Conservation (phyloP, 2,888 invertebrate species). For the Diarsia brunnea region DNA sequence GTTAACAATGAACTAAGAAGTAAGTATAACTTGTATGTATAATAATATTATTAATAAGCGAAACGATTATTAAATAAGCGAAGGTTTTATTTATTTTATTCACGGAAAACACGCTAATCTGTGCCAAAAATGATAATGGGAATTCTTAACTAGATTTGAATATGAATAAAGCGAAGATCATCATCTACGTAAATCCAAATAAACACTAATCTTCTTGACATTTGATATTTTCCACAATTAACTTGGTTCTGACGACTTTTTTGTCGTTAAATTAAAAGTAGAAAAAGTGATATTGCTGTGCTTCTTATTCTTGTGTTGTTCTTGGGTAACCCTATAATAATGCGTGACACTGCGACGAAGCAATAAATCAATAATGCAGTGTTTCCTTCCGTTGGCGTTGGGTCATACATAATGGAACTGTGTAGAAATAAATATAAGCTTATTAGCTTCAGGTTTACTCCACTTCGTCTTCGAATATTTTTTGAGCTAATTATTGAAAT, state of each 20-base stretch:
- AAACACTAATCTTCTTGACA: constrained; percentile 6
- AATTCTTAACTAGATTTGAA: constrained; percentile 5
- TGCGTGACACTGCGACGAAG: constrained; percentile 11
- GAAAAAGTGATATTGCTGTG: neutral
- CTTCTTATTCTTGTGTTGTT: neutral
- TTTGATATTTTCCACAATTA: neutral
- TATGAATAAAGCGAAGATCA: neutral
- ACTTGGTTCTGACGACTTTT: no score
- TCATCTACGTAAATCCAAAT: neutral
- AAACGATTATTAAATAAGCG: neutral
- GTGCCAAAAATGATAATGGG: neutral
- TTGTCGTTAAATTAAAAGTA: neutral
- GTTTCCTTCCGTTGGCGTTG: constrained; percentile 25
- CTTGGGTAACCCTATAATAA: constrained; percentile 22
- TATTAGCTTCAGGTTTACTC: no score
- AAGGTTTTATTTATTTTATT: constrained; percentile 1
- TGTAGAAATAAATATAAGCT: neutral
- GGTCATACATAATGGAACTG: neutral
- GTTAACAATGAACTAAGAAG: constrained; percentile 70
- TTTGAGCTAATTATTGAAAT: neutral
- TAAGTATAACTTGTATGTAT: constrained; percentile 67
- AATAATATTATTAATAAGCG: neutral
- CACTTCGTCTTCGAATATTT: neutral
- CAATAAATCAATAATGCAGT: constrained; percentile 40
- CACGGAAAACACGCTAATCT: constrained; percentile 6